These are phyloP conservation scores for Drosophila macrospina DNA, from an alignment of 2,888 invertebrate genomes.

Conservation along the genomic window DNA sequence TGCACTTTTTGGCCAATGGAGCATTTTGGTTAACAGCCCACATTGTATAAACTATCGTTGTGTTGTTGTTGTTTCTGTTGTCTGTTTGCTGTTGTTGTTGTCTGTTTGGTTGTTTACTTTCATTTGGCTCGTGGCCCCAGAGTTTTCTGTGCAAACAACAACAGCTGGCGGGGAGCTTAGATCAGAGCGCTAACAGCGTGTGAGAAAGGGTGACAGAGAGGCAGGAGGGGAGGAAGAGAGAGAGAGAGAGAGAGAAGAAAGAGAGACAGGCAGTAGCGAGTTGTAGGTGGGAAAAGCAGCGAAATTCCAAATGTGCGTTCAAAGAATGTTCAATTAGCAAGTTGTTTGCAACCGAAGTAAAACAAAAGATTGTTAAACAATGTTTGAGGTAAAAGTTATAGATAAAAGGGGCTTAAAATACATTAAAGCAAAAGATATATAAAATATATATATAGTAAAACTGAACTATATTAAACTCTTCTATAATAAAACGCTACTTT, in stretches of 20 bases:
- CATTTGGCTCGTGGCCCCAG: constrained; percentile 74
- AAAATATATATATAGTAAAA: background rate
- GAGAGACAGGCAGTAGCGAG: background rate
- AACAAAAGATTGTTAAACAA: constrained; percentile 12
- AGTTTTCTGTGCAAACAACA: constrained; percentile 28
- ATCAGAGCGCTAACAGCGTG: constrained; percentile 19
- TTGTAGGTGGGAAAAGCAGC: constrained; percentile 5
- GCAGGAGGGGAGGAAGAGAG: background rate
- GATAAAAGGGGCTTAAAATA: too few species aligned
- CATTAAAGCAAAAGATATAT: too few species aligned
- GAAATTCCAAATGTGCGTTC: constrained; percentile 48
- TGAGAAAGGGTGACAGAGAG: background rate
- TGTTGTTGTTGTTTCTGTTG: constrained; percentile 31
- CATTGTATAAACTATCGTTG: constrained; percentile 46
- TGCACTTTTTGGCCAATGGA: constrained; percentile 47
- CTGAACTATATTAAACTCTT: background rate
- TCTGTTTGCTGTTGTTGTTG: constrained; percentile 20
- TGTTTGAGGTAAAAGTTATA: background rate
- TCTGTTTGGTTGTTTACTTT: constrained; percentile 62
- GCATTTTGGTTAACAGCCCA: constrained; percentile 59
- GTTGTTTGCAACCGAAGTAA: background rate
- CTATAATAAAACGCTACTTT: too few species aligned
- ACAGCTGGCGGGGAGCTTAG: constrained; percentile 26
- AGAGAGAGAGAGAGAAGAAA: background rate
- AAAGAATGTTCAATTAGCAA: constrained; percentile 55